These are phyloP conservation scores for Pseudachorutes palmiensis DNA, from an alignment of 1,140 invertebrate genomes.

Conservation along the genomic window DNA sequence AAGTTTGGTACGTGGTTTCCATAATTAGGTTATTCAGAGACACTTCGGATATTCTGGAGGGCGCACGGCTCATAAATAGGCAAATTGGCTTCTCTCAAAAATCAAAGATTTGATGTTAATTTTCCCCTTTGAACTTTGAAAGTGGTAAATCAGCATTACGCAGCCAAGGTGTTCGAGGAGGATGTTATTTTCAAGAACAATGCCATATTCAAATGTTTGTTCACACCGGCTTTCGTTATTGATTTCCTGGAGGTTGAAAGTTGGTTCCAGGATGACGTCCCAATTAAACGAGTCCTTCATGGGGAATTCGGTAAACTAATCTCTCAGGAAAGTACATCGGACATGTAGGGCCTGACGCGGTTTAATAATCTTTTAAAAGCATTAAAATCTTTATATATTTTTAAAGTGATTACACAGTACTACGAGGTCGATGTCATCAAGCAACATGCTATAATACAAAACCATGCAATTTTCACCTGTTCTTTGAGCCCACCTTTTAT, in stretches of 20 bases:
- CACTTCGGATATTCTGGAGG: no score
- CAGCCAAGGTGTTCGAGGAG: conserved; percentile 84
- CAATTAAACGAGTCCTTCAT: conserved; percentile 43
- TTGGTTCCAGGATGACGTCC: conserved; percentile 72
- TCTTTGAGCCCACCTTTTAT: conserved; percentile 77
- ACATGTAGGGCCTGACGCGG: background rate
- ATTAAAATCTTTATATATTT: background rate
- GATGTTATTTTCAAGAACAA: conserved; percentile 87
- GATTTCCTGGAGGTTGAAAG: conserved; percentile 81
- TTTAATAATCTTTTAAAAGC: background rate
- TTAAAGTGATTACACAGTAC: conserved; percentile 5
- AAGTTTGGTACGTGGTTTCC: conserved; percentile 29
- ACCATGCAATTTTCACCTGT: conserved; percentile 82
- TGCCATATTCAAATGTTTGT: conserved; percentile 85
- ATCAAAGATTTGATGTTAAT: conserved; percentile 1
- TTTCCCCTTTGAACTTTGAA: conserved; percentile 16
- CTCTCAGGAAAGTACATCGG: background rate
- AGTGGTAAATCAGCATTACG: conserved; percentile 82
- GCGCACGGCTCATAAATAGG: no score
- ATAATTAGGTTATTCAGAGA: no score
- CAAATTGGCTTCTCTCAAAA: background rate
- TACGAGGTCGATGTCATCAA: conserved; percentile 73
- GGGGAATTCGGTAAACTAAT: conserved; percentile 3
- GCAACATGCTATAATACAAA: conserved; percentile 80
- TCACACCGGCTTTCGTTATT: conserved; percentile 75